Conservation (phyloP, 1,140 invertebrate genomes). For the Dolichoris vasculosae region DNA sequence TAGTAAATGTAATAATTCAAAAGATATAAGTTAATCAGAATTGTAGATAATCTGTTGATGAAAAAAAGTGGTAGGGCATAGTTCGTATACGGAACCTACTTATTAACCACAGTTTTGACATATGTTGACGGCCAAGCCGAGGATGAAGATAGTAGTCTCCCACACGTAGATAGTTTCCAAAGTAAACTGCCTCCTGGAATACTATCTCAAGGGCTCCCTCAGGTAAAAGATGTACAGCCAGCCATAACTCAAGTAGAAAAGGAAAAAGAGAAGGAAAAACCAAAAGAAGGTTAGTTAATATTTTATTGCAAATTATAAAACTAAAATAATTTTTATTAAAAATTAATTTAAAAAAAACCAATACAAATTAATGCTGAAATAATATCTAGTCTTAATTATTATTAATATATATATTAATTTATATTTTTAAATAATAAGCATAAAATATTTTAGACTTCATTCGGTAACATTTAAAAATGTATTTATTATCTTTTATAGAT, state of each 20-base stretch:
- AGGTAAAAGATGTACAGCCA: constrained; percentile 95
- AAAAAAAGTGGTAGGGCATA: constrained; percentile 63
- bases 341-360: no score
- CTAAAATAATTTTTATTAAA: no score
- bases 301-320: no score
- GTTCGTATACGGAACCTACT: constrained; percentile 76
- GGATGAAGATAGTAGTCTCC: constrained; percentile 91
- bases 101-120: constrained; percentile 98
- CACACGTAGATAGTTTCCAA: constrained; percentile 84
- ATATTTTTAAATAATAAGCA: no score
- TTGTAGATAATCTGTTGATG: constrained; percentile 49
- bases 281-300: constrained; percentile 77
- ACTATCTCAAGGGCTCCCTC: constrained; percentile 92
- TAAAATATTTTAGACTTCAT: no score
- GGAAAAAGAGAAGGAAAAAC: constrained; percentile 82
- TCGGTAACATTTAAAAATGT: no score
- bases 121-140: constrained; percentile 98
- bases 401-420: no score
- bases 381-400: no score
- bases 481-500: no score
- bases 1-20: constrained; percentile 39
- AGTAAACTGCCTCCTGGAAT: constrained; percentile 94
- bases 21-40: constrained; percentile 54
- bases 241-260: constrained; percentile 87
- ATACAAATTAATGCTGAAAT: no score